Conservation (phyloP, 2,797 vertebrate species). For the Sarcophilus harrisii region DNA sequence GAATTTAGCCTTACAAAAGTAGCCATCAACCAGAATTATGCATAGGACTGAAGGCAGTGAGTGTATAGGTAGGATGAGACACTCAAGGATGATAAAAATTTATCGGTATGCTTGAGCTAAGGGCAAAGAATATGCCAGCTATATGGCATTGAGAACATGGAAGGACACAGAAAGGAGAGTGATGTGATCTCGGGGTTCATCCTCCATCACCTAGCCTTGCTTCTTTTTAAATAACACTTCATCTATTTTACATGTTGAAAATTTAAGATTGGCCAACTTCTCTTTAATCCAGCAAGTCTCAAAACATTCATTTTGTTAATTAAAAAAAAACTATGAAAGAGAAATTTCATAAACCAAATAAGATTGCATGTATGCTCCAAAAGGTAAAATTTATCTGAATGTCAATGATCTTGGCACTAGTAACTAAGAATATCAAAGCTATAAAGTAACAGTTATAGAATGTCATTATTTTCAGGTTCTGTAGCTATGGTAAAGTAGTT, state of each 20-base stretch:
- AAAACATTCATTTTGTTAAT: not conserved
- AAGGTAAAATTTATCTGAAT: not conserved
- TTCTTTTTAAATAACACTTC: not conserved
- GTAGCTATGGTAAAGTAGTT: not conserved
- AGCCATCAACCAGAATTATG: not conserved
- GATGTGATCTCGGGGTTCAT: not conserved
- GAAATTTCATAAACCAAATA: not conserved
- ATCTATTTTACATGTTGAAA: not conserved
- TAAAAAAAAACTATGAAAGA: not conserved
- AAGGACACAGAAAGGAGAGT: not conserved
- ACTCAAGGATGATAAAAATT: not conserved
- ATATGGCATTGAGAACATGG: not conserved
- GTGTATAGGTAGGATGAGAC: not conserved
- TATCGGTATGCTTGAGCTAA: not conserved
- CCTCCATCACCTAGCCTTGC: not conserved
- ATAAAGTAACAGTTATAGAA: not conserved
- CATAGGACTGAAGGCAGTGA: not conserved
- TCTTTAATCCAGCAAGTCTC: not conserved
- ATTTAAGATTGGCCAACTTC: not conserved
- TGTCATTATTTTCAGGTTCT: not conserved
- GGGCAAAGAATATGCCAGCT: not conserved
- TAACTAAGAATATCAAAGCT: not conserved
- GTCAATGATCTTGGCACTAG: not conserved
- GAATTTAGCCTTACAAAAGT: not conserved
- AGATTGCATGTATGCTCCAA: not conserved